Base-by-base conservation (phyloP, 2,888 invertebrate genomes). In the Apomyelois bistriatella region DNA sequence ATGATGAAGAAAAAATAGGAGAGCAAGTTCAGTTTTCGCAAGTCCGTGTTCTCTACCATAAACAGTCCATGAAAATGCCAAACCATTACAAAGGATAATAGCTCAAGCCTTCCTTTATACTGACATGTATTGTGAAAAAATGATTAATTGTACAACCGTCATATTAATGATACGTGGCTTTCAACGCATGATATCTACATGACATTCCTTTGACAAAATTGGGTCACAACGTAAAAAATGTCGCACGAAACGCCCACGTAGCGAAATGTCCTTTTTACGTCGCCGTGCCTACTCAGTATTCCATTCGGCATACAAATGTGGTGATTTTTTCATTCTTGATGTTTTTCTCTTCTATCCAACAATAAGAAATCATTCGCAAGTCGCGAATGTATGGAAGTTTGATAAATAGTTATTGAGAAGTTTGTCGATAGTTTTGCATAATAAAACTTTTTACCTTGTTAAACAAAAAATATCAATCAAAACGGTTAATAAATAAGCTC, bases 91-190 rank as follows among this genome's bases (percentile, higher is more conserved):
- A 59, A 70, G 76, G 74, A 78, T 82, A 82, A 84, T 79, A 70
- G 75, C 73, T 75, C 66, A 85, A 84, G 77, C 81, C 79, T 82
- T 80, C 73, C 68, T 79, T 80, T 79, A 75, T 70, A 76, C 82
- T 74, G 83, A 78, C 84, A 66, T 72, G 76, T 77, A 86, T 88
- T 89, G 88, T 89, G 81, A 68, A 71, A 46, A 81, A 64, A 80
- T 88, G 87, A 88, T 88, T 87, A 84, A 89, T 88, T 76, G 76
- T 70, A 62, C 55, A 70, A 64, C 58, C 62, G 68, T 66, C 71
- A 70, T 76, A 75, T 77, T 85, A 84, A 82, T 84, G 86, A 85
- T 82, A 79, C 73, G 78, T 70, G 66, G 62, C 66, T 81, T 84
- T 83, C 79, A 79, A 28, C 43, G 37, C 32, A 37, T 76, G 71